Percentiles rank a stretch among this genome's conserved stretches.
phyloP scores from a whole-genome alignment of 2,888 invertebrate genomes.

The Amphiduros pacificus region DNA sequence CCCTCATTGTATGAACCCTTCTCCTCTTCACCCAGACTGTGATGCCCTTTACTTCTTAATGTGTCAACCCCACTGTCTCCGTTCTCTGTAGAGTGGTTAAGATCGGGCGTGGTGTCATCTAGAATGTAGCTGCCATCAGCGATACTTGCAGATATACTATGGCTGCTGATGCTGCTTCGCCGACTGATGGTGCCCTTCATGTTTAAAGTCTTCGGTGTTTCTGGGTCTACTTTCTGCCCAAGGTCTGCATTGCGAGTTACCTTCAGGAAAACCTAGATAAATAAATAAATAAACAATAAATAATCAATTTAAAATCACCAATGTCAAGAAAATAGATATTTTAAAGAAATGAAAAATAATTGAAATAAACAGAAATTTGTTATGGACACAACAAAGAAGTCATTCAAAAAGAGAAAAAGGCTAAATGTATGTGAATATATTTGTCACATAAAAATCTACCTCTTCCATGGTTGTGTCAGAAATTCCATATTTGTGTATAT shows the following conservation, averaged over 20 bases:
- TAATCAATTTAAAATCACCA: not conserved
- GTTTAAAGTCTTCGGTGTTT: not conserved
- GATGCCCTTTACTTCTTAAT: no score
- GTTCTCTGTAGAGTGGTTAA: no score
- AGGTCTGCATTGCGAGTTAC: conserved; percentile 23
- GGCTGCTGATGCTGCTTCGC: not conserved
- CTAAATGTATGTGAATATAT: not conserved
- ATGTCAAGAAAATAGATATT: not conserved
- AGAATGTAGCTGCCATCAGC: not conserved
- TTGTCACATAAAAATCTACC: conserved; percentile 45
- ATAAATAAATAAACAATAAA: not conserved
- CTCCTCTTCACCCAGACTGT: no score
- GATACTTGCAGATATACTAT: not conserved
- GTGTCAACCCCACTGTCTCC: no score
- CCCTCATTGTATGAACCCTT: no score
- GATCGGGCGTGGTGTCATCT: no score
- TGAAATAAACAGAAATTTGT: no score
- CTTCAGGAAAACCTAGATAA: conserved; percentile 51
- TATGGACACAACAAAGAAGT: no score
- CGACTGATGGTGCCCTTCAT: no score
- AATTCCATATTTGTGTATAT: conserved; percentile 63
- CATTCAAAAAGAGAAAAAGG: no score
- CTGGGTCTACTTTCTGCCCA: conserved; percentile 4
- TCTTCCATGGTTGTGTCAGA: conserved; percentile 67
- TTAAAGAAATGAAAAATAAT: not conserved